Evolutionary conservation across 1,140 invertebrate species (phyloP), one percentile per base, ranked within the genome.

Genomic region (Neomicropteryx cornuta): DNA sequence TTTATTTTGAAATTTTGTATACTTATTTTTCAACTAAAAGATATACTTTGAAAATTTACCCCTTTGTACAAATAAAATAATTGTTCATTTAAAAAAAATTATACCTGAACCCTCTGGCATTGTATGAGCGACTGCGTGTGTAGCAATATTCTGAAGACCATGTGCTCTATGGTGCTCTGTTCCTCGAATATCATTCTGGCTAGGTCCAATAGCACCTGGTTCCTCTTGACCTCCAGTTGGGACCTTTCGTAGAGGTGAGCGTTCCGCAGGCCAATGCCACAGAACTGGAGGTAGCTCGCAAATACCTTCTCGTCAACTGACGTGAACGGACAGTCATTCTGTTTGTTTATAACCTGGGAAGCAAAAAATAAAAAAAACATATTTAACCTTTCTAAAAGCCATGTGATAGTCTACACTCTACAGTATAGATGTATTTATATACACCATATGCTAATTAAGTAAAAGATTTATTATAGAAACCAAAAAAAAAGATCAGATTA

Each of bases 151-250:
- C 92, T 78, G 47, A 91, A 81, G 42, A 96, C 90, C 73, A 95
- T 87, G 56, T 87, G 87, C 53, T 95, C 91, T 47, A 96, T 90
- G 45, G 90, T 95, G 62, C 87, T 93, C 66, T 96, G 92, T 60
- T 97, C 91, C 58, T 95, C 91, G 59, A 97, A 97, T 49, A 97
- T 90, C 81, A 95, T 92, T 47, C 91, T 73, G 3, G 91, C 92
- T 51, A 97, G 67, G 60, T 97, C 91, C 38, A 97, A 64, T 10
- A 97, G 68, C 33, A 97, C 90, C 73, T 97, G 91, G 69, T 95
- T 96, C 49, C 92, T 70, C 62, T 91, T 91, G 40, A 94, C 88
- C 70, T 96, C 92, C 48, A 95, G 66, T 58, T 92, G 85, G 44
- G 89, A 94, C 51, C 88, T 79, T 63, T 96, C 89, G 61, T 93